Evolutionary conservation across 1,140 invertebrate genomes (phyloP), one percentile per base, ranked within the genome.

Genomic region (Elysia chlorotica): DNA sequence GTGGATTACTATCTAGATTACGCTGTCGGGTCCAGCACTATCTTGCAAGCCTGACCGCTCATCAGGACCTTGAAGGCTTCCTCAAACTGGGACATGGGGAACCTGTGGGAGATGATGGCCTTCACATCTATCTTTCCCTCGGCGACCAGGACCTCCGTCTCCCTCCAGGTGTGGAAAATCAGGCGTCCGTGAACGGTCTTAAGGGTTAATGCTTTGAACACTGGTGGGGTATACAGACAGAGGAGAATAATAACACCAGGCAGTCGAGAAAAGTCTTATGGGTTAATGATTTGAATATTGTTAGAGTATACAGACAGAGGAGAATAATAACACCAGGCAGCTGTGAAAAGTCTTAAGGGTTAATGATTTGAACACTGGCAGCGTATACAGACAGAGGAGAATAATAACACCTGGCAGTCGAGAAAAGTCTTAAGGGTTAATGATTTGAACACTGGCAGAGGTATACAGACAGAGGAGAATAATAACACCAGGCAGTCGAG

Each of bases 371-470:
- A 85, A 83, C 19, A 85, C 83, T 84, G 70, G n/a, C n/a, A n/a
- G n/a, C n/a, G n/a, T n/a, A n/a, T n/a, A n/a, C n/a, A n/a, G n/a
- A n/a, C n/a, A n/a, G n/a, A n/a, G n/a, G n/a, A 59, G 28, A 59
- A 59, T 23, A 59, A 59, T 17, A 59, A 25, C 28, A 59, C 10
- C 28, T 17, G 28, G 17, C 10, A 59, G 28, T n/a, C 83, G 65
- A 83, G 83, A 6, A 85, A 80, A 1, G 82, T 83, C 48, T 77
- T 79, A 33, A 85, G 30, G 1, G 82, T 83, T 48, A 83, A 41
- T 2, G 79, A 76, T 63, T 85, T 85, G 70, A 85, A 83, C 19
- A 85, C 83, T 84, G 70, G n/a, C n/a, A n/a, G n/a, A n/a, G n/a
- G n/a, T n/a, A n/a, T n/a, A n/a, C n/a, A n/a, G n/a, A n/a, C n/a